phyloP scores from a whole-genome alignment of 2,888 invertebrate genomes.

The Mythimna lalbum region DNA sequence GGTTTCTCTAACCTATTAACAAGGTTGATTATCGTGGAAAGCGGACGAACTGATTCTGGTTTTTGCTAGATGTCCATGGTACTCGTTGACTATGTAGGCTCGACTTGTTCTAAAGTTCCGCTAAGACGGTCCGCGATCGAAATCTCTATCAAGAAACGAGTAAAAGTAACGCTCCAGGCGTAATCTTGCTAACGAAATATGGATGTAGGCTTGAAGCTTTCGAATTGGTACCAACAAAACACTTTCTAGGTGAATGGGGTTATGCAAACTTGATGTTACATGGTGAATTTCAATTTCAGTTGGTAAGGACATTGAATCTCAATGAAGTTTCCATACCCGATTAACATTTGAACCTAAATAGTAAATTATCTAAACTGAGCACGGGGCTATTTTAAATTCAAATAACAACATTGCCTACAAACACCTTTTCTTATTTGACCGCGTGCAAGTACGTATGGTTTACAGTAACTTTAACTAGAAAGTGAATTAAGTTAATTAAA shows the following conservation, averaged over 20 bases:
- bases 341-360: slow-evolving; percentile 68
- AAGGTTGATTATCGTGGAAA: slow-evolving; percentile 86
- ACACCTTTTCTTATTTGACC: slow-evolving; percentile 59
- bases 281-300: slow-evolving; percentile 86
- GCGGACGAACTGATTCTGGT: slow-evolving; percentile 83
- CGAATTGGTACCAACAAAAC: slow-evolving; percentile 81
- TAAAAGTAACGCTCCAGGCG: slow-evolving; percentile 87
- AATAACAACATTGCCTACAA: slow-evolving; percentile 60
- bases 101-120: slow-evolving; percentile 83
- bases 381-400: slow-evolving; percentile 62
- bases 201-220: slow-evolving; percentile 87
- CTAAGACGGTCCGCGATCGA: slow-evolving; percentile 76
- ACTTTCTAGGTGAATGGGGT: slow-evolving; percentile 87
- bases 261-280: slow-evolving; percentile 88
- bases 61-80: slow-evolving; percentile 86
- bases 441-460: slow-evolving; percentile 34
- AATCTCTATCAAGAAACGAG: slow-evolving; percentile 82
- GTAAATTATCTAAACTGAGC: slow-evolving; percentile 63
- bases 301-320: slow-evolving; percentile 74
- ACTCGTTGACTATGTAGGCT: slow-evolving; percentile 79
- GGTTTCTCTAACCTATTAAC: slow-evolving; percentile 88
- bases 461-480: slow-evolving; percentile 54
- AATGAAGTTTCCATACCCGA: slow-evolving; percentile 74
- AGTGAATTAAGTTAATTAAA: slow-evolving; percentile 54
- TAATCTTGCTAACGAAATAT: slow-evolving; percentile 83